Percentiles rank a stretch among this genome's conserved stretches.
Evolutionary conservation across 2,113 vertebrate species (phyloP).

Genomic region (Indri indri): DNA sequence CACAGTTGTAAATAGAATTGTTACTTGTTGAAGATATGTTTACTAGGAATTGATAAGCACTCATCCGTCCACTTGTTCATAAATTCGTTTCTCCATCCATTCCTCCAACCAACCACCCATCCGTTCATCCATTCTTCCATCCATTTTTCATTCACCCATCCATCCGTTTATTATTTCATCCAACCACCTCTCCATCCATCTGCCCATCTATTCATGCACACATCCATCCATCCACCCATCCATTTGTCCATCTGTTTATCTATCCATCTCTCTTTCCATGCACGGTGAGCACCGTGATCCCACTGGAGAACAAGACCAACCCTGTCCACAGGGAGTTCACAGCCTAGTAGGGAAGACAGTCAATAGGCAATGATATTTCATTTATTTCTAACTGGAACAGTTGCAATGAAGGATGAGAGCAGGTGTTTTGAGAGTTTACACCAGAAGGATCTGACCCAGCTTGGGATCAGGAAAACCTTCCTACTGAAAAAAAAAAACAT

Average conservation of each 20-base stretch:
- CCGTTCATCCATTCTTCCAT: background rate
- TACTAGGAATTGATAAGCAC: background rate
- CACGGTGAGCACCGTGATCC: background rate
- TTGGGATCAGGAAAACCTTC: background rate
- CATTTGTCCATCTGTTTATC: no score
- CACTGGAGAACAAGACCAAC: background rate
- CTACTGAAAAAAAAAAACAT: background rate
- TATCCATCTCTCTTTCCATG: background rate
- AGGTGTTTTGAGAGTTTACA: background rate
- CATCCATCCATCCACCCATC: fast-evolving
- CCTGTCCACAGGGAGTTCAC: background rate
- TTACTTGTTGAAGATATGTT: background rate
- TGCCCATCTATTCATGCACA: background rate
- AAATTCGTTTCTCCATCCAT: no score
- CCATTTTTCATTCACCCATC: fast-evolving
- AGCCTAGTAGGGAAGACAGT: background rate
- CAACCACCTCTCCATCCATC: fast-evolving
- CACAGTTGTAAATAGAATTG: background rate
- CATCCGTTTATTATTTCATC: background rate
- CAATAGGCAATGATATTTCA: background rate
- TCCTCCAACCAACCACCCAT: background rate
- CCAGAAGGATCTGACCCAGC: background rate
- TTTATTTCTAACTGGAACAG: background rate
- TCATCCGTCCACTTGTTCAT: no score
- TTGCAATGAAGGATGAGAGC: background rate